phyloP scores from a whole-genome alignment of 2,113 vertebrate genomes.

The Candoia aspera region DNA sequence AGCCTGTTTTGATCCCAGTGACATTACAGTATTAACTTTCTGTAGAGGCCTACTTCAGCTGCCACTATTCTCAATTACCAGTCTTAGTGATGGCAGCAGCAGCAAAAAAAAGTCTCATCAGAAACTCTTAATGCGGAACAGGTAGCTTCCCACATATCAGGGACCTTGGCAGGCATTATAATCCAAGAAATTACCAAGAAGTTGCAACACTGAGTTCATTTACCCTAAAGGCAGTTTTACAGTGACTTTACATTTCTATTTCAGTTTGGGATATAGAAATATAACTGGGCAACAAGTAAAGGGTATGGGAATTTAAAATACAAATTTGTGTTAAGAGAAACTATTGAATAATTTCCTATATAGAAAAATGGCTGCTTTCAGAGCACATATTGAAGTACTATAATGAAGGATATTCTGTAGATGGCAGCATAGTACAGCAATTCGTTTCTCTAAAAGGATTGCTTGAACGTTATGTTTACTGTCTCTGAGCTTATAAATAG shows the following conservation, averaged over 20 bases:
- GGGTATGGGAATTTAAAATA: not conserved
- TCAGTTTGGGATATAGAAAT: not conserved
- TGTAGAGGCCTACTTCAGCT: not conserved
- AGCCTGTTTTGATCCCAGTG: too few species aligned
- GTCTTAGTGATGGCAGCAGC: not conserved
- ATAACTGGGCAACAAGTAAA: not conserved
- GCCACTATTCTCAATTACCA: not conserved
- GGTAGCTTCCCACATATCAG: not conserved
- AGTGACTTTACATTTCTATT: too few species aligned
- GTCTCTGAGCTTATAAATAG: not conserved
- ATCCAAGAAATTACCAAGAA: not conserved
- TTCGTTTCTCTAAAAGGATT: not conserved
- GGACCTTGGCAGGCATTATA: not conserved
- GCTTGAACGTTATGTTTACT: not conserved
- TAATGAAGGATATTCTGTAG: slow-evolving; percentile 31
- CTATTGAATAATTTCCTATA: not conserved
- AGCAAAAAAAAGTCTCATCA: not conserved
- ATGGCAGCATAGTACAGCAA: slow-evolving; percentile 53
- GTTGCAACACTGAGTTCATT: not conserved
- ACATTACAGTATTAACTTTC: not conserved
- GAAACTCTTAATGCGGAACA: not conserved
- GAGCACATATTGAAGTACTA: slow-evolving; percentile 7
- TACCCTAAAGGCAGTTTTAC: slow-evolving; percentile 1
- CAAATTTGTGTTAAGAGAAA: not conserved
- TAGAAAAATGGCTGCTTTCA: not conserved